Conservation (phyloP, 2,888 invertebrate genomes). For the Epinotia nisella region DNA sequence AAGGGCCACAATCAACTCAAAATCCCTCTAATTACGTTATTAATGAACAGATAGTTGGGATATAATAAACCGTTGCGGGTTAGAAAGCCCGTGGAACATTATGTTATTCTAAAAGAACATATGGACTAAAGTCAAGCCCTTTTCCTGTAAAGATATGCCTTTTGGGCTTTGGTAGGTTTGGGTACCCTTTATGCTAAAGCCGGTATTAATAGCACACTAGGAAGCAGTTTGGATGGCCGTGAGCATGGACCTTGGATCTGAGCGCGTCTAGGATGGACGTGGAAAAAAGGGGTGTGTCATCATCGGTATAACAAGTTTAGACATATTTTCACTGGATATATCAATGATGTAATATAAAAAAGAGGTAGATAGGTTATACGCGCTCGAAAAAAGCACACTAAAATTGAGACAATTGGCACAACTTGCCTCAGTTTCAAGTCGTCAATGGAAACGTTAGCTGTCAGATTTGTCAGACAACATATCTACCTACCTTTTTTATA, state of each 20-base stretch:
- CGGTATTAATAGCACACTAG: conserved; percentile 56
- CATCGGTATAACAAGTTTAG: too few relatives aligned
- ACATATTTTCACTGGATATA: too few relatives aligned
- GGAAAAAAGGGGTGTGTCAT: too few relatives aligned
- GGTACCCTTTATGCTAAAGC: conserved; percentile 49
- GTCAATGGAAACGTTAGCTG: too few relatives aligned
- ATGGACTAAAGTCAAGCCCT: background rate
- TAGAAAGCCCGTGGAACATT: conserved; percentile 34
- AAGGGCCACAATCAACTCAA: conserved; percentile 28
- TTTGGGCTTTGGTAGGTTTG: background rate
- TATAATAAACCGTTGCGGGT: conserved; percentile 42
- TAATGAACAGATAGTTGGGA: conserved; percentile 39
- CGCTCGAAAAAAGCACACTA: too few relatives aligned
- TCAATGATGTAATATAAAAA: too few relatives aligned
- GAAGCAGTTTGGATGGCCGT: conserved; percentile 54
- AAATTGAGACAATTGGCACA: too few relatives aligned
- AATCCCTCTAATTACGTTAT: conserved; percentile 41
- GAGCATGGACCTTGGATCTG: conserved; percentile 2
- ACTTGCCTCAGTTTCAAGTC: too few relatives aligned
- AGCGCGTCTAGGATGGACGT: conserved; percentile 20
- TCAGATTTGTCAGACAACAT: too few relatives aligned
- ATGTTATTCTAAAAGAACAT: background rate
- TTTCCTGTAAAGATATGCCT: background rate
- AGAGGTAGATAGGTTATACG: too few relatives aligned
- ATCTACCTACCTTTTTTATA: too few relatives aligned